phyloP scores from a whole-genome alignment of 1,140 invertebrate genomes.

The Rhyacophila brunnea region DNA sequence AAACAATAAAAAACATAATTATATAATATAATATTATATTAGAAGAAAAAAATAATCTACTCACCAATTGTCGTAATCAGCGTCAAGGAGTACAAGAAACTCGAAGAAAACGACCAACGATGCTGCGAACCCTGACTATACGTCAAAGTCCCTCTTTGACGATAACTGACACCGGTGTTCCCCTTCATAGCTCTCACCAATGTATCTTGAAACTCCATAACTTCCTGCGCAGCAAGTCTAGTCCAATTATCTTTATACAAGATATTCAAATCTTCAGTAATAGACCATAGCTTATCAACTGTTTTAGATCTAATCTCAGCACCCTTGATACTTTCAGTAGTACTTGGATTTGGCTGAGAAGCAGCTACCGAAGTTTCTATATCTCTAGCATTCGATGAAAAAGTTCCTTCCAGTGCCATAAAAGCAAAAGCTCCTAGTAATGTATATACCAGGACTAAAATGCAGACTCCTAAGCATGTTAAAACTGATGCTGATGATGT shows the following conservation, averaged over 20 bases:
- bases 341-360: slow-evolving; percentile 59
- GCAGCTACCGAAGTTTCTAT: slow-evolving; percentile 59
- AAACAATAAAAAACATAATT: too few relatives aligned
- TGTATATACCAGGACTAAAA: slow-evolving; percentile 85
- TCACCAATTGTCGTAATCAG: slow-evolving; percentile 95
- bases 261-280: slow-evolving; percentile 91
- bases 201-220: slow-evolving; percentile 79
- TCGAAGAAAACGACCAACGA: slow-evolving; percentile 87
- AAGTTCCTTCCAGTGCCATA: slow-evolving; percentile 77
- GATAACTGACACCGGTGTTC: slow-evolving; percentile 32
- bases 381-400: slow-evolving; percentile 37
- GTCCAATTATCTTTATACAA: slow-evolving; percentile 95
- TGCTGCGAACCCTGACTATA: slow-evolving; percentile 55
- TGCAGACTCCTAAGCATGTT: slow-evolving; percentile 68
- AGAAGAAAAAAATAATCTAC: too few relatives aligned
- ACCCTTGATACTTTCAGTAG: slow-evolving; percentile 45
- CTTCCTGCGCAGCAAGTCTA: slow-evolving; percentile 75
- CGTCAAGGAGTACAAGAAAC: slow-evolving; percentile 92
- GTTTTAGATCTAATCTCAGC: slow-evolving; percentile 59
- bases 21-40: too few relatives aligned
- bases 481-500: slow-evolving; percentile 44
- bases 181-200: slow-evolving; percentile 47
- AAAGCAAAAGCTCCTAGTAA: slow-evolving; percentile 90
- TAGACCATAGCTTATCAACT: slow-evolving; percentile 85
- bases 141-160: slow-evolving; percentile 31